Evolutionary conservation across 1,140 invertebrate species (phyloP), one percentile per base, ranked within the genome.

Genomic region (Anoplolepis gracilipes): DNA sequence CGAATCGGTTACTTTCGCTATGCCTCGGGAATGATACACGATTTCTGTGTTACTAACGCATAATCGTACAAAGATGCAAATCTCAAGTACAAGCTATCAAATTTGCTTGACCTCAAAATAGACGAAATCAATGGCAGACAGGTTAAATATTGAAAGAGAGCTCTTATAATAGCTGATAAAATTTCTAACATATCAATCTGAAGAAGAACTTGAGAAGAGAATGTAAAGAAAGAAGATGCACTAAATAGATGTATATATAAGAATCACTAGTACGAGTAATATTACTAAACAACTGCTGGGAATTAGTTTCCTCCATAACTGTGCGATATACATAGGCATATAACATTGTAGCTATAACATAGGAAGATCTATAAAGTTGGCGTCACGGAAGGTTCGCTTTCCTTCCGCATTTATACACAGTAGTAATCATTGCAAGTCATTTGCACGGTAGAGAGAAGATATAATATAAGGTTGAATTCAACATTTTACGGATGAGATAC

Each of bases 1-100:
- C 77, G 55, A 53, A 30, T 55, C 30, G 55, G 53, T 89, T 73
- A 84, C 88, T 89, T 89, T 89, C 88, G 87, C 88, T 84, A 16
- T 36, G 77, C 81, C 65, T 84, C 49, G 73, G 73, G 85, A 78
- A 67, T 5, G 46, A 49, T 36, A 49, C 16, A 55, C 33, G 70
- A 72, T 76, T 62, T 62, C 36, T 70, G 77, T 70, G 77, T 13
- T 39, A 11, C 36, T 28, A 53, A 57, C 39, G 10, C 25, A 55
- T 13, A 49, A 78, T 78, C 62, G 4, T 49, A 49, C 46, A 19
- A 49, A 42, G 61, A 69, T 33, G 16, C 46, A 49, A 55, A 64
- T 13, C 25, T 57, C 67, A n/a, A 30, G 49, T 39, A 4, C 7
- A 49, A 49, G 42, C 36, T 59, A 25, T 30, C 22, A 22, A 39